phyloP scores from a whole-genome alignment of 2,113 vertebrate species.

The Heptranchias perlo region DNA sequence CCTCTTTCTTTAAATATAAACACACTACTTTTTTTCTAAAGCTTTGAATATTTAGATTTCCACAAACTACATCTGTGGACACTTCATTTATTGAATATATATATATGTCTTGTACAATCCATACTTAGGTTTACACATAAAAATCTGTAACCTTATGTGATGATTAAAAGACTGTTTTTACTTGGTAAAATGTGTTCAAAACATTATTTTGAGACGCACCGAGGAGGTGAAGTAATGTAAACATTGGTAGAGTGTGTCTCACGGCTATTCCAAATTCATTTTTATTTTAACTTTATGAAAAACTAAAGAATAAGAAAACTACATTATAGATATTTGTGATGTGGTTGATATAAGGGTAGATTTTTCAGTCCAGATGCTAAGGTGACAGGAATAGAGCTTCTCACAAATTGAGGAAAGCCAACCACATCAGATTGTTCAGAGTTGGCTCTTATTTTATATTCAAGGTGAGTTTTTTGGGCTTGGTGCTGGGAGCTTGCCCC shows the following conservation, averaged over 20 bases:
- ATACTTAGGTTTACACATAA: too few species aligned
- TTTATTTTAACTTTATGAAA: too few species aligned
- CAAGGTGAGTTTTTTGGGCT: not conserved
- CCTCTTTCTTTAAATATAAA: too few species aligned
- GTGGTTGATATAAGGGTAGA: not conserved
- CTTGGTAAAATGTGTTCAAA: not conserved
- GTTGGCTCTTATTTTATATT: not conserved
- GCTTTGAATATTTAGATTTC: too few species aligned
- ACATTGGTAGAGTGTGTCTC: not conserved
- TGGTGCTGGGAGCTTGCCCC: too few species aligned
- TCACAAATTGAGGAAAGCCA: not conserved
- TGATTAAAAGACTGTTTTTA: too few species aligned
- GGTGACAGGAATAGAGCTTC: too few species aligned
- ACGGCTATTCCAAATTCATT: not conserved
- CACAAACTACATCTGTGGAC: too few species aligned
- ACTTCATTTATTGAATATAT: too few species aligned
- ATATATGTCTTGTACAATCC: too few species aligned
- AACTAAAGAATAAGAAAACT: not conserved
- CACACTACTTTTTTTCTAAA: too few species aligned
- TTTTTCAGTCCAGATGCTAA: not conserved
- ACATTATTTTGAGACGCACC: not conserved
- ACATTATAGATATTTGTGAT: not conserved
- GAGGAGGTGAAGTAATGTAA: not conserved
- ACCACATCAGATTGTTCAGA: not conserved
- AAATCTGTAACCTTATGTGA: too few species aligned